These are phyloP conservation scores for Philereme transversata DNA, from an alignment of 2,888 invertebrate genomes.

Conservation along the genomic window DNA sequence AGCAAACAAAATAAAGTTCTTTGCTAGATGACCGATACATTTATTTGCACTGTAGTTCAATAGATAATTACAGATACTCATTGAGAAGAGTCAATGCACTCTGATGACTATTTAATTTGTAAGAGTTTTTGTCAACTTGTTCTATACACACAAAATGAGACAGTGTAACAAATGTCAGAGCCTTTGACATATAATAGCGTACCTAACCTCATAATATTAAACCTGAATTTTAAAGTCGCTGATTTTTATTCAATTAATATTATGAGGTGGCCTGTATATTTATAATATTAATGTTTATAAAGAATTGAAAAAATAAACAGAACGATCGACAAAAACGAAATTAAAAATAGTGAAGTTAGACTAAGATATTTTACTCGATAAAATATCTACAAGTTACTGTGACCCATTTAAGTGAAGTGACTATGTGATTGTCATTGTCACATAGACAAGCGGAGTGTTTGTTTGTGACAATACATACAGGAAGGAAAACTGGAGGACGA, in stretches of 20 bases:
- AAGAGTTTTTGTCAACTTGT: slow-evolving; percentile 11
- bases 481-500: slow-evolving; percentile 79
- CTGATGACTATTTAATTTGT: slow-evolving; percentile 4
- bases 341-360: neutral
- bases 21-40: slow-evolving; percentile 1
- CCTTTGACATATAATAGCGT: too few species aligned
- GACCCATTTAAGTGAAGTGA: slow-evolving; percentile 18
- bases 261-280: too few species aligned
- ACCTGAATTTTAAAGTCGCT: too few species aligned
- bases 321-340: slow-evolving; percentile 4
- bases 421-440: slow-evolving; percentile 55
- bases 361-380: slow-evolving; percentile 16
- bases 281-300: too few species aligned
- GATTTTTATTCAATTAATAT: too few species aligned
- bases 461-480: slow-evolving; percentile 38
- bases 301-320: too few species aligned
- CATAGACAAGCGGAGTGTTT: slow-evolving; percentile 48
- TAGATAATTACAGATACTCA: slow-evolving; percentile 8
- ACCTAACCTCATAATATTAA: too few species aligned
- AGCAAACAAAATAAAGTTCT: too few species aligned
- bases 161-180: slow-evolving; percentile 13
- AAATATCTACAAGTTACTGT: slow-evolving; percentile 22
- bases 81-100: slow-evolving; percentile 20
- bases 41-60: slow-evolving; percentile 6
- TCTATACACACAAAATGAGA: slow-evolving; percentile 11